Base-by-base conservation (phyloP, 2,797 vertebrate species). In the Acrossocheilus wenchowensis region DNA sequence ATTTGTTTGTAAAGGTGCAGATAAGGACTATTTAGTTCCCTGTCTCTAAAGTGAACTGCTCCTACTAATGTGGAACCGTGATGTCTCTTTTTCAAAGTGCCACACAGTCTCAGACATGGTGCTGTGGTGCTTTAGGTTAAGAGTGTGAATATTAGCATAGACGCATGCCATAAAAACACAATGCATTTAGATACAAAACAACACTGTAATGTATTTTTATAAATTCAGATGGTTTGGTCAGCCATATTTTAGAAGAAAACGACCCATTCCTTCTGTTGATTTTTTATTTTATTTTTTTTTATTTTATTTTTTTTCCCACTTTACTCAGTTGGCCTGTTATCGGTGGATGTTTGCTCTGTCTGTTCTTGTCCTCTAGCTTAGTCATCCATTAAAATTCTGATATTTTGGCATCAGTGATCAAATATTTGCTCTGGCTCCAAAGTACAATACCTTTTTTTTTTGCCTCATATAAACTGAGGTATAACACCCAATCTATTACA, bases 401-500 rank as follows among this genome's bases (percentile, higher is more conserved):
- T 6, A 41, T 21, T 34, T 83, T 83, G 48, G 11, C 77, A 2
- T 52, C 11, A 4, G 39, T 39, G 86, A 87, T 82, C 72, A 84
- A 77, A 84, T 43, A 43, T 74, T 73, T 73, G 69, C n/a, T 64
- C 17, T 6, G 23, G 11, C 54, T 77, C 52, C n/a, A 48, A 60
- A 41, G 48, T 50, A 3, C 48, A 57, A 72, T 41, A 23, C 5
- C 19, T 89, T 81, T 36, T 89, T 81, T 36, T 26, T 81, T 15
- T 73, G 36, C n/a, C 45, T 81, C 81, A 39, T 43, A 57, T 75
- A 80, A 81, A 87, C 77, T 62, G 9, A 54, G 64, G 69, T 66
- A 79, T 82, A 52, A 74, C 66, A 85, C 75, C 48, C 83, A 71
- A 75, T 85, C 57, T 68, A 68, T 85, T 85, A 62, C 57, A 85